These are phyloP conservation scores for Stichopus chloronotus DNA, from an alignment of 35 echinoderm and acorn worm species.

Conservation along the genomic window DNA sequence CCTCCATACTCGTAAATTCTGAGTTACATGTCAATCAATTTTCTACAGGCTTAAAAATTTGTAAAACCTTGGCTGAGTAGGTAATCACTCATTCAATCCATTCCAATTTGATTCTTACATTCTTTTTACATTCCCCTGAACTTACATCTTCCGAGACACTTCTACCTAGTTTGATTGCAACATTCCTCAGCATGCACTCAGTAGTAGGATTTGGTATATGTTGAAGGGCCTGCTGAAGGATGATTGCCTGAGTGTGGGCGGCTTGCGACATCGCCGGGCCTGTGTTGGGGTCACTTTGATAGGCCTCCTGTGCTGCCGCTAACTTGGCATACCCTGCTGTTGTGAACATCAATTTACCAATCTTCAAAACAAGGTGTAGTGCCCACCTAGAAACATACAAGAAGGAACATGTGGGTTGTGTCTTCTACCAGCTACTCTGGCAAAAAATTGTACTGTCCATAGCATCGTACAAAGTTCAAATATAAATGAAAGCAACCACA, in stretches of 20 bases:
- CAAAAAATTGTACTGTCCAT: background rate
- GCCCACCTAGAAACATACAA: constrained; percentile 63
- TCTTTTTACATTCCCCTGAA: background rate
- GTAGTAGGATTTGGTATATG: constrained; percentile 93
- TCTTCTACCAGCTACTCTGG: no score
- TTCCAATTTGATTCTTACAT: no score
- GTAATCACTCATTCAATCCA: no score
- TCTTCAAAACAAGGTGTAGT: constrained; percentile 87
- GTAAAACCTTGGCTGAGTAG: no score
- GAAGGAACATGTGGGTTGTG: background rate
- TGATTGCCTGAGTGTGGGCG: constrained; percentile 92
- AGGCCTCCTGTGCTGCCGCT: constrained; percentile 92
- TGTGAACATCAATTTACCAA: constrained; percentile 97
- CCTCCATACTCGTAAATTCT: no score
- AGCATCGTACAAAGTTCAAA: background rate
- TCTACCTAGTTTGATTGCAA: constrained; percentile 88
- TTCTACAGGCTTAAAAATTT: no score
- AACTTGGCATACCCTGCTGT: constrained; percentile 94
- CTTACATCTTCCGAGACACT: constrained; percentile 93
- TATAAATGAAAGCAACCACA: background rate
- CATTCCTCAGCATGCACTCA: constrained; percentile 95
- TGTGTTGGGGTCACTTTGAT: constrained; percentile 77
- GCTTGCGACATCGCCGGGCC: constrained; percentile 74
- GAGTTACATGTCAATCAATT: no score
- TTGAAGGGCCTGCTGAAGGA: constrained; percentile 96